phyloP scores from a whole-genome alignment of 2,797 vertebrate species.

The Sphaeramia orbicularis region DNA sequence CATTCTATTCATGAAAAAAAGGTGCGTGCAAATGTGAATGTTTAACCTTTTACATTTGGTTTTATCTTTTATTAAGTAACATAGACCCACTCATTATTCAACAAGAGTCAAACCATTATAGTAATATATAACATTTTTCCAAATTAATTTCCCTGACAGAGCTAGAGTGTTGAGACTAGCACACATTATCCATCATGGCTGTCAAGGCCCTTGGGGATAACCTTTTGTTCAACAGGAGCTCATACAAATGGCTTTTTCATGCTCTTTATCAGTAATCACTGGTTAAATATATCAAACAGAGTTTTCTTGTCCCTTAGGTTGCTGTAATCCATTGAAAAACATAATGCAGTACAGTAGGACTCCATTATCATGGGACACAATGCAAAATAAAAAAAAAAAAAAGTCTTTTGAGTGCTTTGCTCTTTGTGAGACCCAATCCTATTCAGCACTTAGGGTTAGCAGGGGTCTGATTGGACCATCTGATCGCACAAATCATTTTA shows the following conservation, averaged over 20 bases:
- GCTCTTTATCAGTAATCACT: neutral
- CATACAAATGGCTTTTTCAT: constrained; percentile 17
- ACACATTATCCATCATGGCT: neutral
- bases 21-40: neutral
- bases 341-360: neutral
- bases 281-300: neutral
- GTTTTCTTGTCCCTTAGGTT: neutral
- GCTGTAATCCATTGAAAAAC: neutral
- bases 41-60: constrained; percentile 9
- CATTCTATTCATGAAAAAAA: neutral
- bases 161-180: neutral
- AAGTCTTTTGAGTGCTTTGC: neutral
- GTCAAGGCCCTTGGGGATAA: neutral
- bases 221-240: constrained; percentile 9
- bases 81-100: neutral
- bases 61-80: neutral
- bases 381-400: neutral
- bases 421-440: constrained; percentile 15
- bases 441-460: constrained; percentile 8
- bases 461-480: constrained; percentile 11
- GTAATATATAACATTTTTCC: constrained; percentile 7
- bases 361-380: neutral
- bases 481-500: constrained; percentile 30
- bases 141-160: constrained; percentile 8
- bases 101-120: neutral